Conservation (phyloP, 2,888 invertebrate genomes). For the Craniophora ligustri region DNA sequence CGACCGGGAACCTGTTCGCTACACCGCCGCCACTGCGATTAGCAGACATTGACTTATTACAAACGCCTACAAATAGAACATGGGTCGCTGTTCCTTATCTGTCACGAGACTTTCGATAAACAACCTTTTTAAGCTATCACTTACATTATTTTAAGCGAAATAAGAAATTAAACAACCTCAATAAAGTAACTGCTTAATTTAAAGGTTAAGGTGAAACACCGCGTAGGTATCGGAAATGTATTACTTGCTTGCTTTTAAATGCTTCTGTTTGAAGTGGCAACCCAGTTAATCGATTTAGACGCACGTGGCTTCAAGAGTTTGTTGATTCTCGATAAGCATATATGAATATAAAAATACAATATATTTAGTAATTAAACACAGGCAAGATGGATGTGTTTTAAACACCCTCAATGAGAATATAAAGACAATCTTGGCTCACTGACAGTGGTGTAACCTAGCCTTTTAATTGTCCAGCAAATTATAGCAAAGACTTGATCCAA, state of each 20-base stretch:
- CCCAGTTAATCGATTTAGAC: conserved; percentile 48
- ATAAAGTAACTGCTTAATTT: conserved; percentile 14
- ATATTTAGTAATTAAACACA: conserved; percentile 6
- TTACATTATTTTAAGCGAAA: conserved; percentile 1
- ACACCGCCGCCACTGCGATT: conserved; percentile 39
- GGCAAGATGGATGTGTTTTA: conserved; percentile 25
- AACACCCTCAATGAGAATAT: conserved; percentile 18
- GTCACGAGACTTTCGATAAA: conserved; percentile 41
- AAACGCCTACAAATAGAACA: conserved; percentile 53
- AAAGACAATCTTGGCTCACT: conserved; percentile 28
- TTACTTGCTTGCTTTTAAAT: conserved; percentile 38
- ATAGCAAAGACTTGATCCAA: conserved; percentile 21
- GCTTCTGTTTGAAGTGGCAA: conserved; percentile 46
- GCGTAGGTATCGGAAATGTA: conserved; percentile 34
- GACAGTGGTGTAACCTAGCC: conserved; percentile 40
- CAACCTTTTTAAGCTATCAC: conserved; percentile 6
- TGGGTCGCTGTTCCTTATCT: conserved; percentile 28
- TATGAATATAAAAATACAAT: conserved; percentile 13
- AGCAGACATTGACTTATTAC: conserved; percentile 60
- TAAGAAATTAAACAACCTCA: neutral
- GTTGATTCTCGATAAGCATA: conserved; percentile 39
- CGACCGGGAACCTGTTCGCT: conserved; percentile 67
- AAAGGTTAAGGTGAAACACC: conserved; percentile 44
- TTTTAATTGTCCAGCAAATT: conserved; percentile 38
- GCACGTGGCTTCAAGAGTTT: conserved; percentile 51